Evolutionary conservation across 1,140 invertebrate species (phyloP), one percentile per base, ranked within the genome.

Genomic region (Heterodera carotae): DNA sequence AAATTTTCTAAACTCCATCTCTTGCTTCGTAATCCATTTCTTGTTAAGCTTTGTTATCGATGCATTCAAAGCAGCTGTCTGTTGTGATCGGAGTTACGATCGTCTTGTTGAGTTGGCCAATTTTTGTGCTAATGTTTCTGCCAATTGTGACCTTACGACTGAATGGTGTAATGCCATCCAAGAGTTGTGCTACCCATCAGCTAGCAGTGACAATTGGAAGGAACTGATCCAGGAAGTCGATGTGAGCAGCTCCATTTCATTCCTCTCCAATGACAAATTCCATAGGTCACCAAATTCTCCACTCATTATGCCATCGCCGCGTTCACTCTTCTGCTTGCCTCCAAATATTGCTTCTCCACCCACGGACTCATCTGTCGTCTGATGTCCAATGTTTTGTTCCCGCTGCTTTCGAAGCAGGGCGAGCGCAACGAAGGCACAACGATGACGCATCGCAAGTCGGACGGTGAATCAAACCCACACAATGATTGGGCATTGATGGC

Each of bases 81-180:
- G 68, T 43, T 76, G n/a, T 48, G 75, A 43, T 71, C 53, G 56
- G n/a, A 82, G 85, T 64, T 77, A 74, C 59, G 82, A 84, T 66
- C 53, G 48, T 68, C 82, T 84, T 25, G 70, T 76, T 22, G 83
- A 84, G 34, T 64, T 84, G 25, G 76, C 83, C 22, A 84, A 84
- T 39, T 66, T 86, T 64, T 83, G 84, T 67, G 79, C 64, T 22
- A 82, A 85, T 31, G 89, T 90, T 12, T 90, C 89, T 77, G 88
- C 89, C n/a, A 89, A 89, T 6, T 89, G 89, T 81, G 39, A 43
- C 22, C 79, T 79, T 22, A 34, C 59, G 18, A 53, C 22, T n/a
- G 71, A 85, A 56, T 83, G 81, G 70, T 83, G 84, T 68, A 56
- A 68, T 59, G 76, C 77, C 25, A 83, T 82, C 33, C 74, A 82